These are phyloP conservation scores for Cosmia trapezina DNA, from an alignment of 2,888 invertebrate species.

Conservation along the genomic window DNA sequence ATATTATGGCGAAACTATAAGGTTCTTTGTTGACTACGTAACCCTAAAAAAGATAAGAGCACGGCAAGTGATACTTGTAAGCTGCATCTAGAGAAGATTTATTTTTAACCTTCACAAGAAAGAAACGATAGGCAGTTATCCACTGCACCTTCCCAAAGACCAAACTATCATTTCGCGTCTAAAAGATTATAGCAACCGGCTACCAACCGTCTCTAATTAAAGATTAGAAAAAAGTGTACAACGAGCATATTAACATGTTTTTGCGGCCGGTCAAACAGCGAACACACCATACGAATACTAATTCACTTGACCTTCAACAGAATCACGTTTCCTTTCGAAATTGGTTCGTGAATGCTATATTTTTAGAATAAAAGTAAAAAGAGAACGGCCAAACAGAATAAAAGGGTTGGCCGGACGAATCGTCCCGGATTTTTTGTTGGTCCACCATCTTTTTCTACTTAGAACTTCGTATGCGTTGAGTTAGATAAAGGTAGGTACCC, in stretches of 20 bases:
- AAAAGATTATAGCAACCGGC: slow-evolving; percentile 35
- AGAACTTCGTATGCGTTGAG: slow-evolving; percentile 74
- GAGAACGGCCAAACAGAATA: slow-evolving; percentile 83
- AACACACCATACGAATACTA: slow-evolving; percentile 88
- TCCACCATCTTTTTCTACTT: slow-evolving; percentile 79
- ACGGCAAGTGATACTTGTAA: background rate
- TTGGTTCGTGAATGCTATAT: slow-evolving; percentile 90
- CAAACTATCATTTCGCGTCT: slow-evolving; percentile 32
- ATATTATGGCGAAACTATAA: too few relatives aligned
- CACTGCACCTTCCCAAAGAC: background rate
- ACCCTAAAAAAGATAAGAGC: background rate
- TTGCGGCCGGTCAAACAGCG: slow-evolving; percentile 87
- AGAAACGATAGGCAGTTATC: slow-evolving; percentile 2
- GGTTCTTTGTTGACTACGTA: too few relatives aligned
- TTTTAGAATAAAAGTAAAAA: slow-evolving; percentile 90
- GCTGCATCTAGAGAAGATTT: background rate
- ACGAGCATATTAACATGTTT: slow-evolving; percentile 86
- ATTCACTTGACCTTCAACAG: slow-evolving; percentile 87
- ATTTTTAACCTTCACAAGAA: slow-evolving; percentile 1
- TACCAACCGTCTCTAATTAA: slow-evolving; percentile 79
- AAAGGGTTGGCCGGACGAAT: slow-evolving; percentile 86
- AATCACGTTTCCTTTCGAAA: slow-evolving; percentile 90
- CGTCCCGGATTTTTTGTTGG: slow-evolving; percentile 84
- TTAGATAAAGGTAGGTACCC: slow-evolving; percentile 71
- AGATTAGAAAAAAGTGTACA: slow-evolving; percentile 84